A percentile compares a stretch with the other conserved stretches of the same genome.
Conservation (phyloP, 2,888 invertebrate genomes). For the Orthosia gracilis region DNA sequence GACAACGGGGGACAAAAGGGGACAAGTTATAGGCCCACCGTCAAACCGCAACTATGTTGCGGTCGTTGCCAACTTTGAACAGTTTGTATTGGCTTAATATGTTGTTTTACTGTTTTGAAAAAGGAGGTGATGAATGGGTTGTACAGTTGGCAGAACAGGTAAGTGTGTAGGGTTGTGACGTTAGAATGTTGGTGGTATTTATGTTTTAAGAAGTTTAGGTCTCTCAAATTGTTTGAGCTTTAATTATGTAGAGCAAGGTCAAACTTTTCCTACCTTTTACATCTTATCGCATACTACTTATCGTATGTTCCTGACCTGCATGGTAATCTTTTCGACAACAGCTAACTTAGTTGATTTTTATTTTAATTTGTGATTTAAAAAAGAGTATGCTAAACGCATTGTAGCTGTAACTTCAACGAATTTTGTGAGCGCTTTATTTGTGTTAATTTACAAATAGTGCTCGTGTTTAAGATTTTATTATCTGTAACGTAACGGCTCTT, state of each 20-base stretch:
- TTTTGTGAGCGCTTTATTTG: background rate
- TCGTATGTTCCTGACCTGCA: background rate
- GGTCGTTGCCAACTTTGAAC: constrained; percentile 53
- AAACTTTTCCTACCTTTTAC: background rate
- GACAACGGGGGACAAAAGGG: constrained; percentile 55
- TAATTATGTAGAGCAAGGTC: background rate
- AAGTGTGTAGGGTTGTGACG: background rate
- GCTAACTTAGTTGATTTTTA: background rate
- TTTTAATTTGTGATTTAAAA: too few species aligned
- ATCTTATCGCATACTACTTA: background rate
- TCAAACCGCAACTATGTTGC: constrained; percentile 56
- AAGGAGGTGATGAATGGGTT: constrained; percentile 1
- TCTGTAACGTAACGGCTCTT: background rate
- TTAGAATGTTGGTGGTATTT: background rate
- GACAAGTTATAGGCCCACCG: constrained; percentile 72
- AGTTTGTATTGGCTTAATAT: constrained; percentile 46
- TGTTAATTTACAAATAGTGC: background rate
- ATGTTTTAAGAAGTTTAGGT: background rate
- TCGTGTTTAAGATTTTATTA: background rate
- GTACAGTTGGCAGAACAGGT: background rate
- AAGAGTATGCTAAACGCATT: constrained; percentile 7
- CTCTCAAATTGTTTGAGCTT: background rate
- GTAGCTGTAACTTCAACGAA: background rate
- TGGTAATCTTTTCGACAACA: background rate
- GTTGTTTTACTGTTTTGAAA: constrained; percentile 28